These are phyloP conservation scores for Pammene aurita DNA, from an alignment of 2,888 invertebrate species.

Conservation along the genomic window DNA sequence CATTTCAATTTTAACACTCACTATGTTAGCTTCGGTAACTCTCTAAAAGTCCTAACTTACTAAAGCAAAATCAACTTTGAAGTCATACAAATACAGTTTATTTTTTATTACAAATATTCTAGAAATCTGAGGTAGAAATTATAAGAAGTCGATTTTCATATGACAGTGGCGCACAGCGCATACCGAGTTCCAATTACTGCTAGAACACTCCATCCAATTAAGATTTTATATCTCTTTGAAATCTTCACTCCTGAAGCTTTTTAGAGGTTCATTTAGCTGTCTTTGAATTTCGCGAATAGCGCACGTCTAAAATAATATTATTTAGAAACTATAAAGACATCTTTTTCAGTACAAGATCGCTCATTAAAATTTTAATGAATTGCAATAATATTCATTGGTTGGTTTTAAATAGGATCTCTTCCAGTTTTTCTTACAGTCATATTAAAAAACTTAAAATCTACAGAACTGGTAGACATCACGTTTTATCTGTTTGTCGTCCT, in stretches of 20 bases:
- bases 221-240: constrained; percentile 22
- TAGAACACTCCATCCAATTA: constrained; percentile 31
- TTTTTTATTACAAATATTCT: background rate
- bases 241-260: constrained; percentile 15
- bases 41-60: constrained; percentile 4
- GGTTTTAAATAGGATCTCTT: no score
- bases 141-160: constrained; percentile 15
- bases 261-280: background rate
- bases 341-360: no score
- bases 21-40: constrained; percentile 1
- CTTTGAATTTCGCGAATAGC: background rate
- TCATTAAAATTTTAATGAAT: no score
- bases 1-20: constrained; percentile 26
- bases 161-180: constrained; percentile 8
- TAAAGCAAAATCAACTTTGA: background rate
- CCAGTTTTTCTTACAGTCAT: no score
- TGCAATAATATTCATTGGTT: no score
- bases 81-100: background rate
- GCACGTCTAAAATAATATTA: background rate
- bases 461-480: no score
- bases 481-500: no score
- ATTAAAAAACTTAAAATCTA: no score
- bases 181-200: constrained; percentile 27
- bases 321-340: no score
- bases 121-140: background rate